Evolutionary conservation across 2,797 vertebrate genomes (phyloP).

Genomic region (Eulemur albifrons): DNA sequence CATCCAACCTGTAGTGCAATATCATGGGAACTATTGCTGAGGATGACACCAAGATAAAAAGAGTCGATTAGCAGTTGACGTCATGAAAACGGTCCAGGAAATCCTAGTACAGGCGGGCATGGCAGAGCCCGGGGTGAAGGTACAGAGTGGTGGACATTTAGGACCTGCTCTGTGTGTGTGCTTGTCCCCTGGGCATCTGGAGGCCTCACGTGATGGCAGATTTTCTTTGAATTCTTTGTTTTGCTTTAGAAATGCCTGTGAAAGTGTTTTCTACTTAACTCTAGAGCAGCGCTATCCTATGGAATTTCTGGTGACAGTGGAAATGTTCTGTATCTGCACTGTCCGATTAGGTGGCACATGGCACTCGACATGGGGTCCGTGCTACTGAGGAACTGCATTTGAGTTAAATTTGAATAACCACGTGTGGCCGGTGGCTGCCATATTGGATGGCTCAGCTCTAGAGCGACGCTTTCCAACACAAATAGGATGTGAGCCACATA

Average conservation of each 20-base stretch:
- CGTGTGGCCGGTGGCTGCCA: neutral
- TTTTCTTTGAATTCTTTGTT: neutral
- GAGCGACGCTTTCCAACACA: neutral
- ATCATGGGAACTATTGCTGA: neutral
- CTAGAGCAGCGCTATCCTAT: rapidly evolving
- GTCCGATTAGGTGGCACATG: neutral
- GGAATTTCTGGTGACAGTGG: neutral
- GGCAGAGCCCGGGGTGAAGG: neutral
- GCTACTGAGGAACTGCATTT: neutral
- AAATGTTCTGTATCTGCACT: neutral
- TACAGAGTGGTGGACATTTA: rapidly evolving
- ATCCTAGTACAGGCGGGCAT: rapidly evolving
- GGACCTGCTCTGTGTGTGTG: neutral
- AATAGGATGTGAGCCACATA: neutral
- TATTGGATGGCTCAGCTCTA: neutral
- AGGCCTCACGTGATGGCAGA: neutral
- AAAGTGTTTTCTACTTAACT: neutral
- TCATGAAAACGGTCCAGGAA: neutral
- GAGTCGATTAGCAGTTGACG: neutral
- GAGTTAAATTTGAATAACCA: neutral
- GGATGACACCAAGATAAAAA: neutral
- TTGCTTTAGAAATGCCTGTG: neutral
- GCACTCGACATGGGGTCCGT: neutral
- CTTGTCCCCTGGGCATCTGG: neutral
- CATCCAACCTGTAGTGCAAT: neutral